These are phyloP conservation scores for Drosophila anceps DNA, from an alignment of 2,888 invertebrate genomes.

Conservation along the genomic window DNA sequence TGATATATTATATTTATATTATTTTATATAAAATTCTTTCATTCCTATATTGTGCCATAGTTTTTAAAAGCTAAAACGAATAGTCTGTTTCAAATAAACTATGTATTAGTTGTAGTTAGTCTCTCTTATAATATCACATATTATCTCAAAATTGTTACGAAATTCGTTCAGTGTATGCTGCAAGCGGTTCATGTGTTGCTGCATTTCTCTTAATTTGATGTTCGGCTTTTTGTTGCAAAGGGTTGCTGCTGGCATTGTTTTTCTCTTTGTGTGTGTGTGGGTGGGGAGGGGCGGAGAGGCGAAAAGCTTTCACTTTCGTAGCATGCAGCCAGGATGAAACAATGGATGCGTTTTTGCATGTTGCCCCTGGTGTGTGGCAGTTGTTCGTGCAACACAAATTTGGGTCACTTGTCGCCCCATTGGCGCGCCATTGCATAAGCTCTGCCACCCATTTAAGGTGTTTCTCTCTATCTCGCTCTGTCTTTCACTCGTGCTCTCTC, in stretches of 20 bases:
- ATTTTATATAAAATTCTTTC: background rate
- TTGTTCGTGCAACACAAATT: slow-evolving; percentile 40
- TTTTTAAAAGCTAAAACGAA: too few species aligned
- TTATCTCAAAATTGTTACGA: background rate
- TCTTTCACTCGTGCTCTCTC: background rate
- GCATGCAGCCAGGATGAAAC: slow-evolving; percentile 45
- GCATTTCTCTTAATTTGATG: slow-evolving; percentile 3
- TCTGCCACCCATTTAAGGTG: slow-evolving; percentile 49
- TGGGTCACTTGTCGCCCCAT: slow-evolving; percentile 60
- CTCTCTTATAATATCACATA: background rate
- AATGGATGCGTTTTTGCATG: slow-evolving; percentile 47
- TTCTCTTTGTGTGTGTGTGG: background rate
- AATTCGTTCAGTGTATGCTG: slow-evolving; percentile 26
- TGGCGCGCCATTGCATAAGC: slow-evolving; percentile 56
- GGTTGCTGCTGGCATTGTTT: slow-evolving; percentile 4
- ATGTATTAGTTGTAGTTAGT: too few species aligned
- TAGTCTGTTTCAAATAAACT: too few species aligned
- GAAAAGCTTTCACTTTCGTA: slow-evolving; percentile 57
- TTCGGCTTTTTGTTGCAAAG: slow-evolving; percentile 16
- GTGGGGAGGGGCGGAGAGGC: slow-evolving; percentile 3
- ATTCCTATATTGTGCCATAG: too few species aligned
- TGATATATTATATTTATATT: too few species aligned
- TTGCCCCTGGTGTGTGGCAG: slow-evolving; percentile 15
- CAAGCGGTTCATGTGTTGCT: slow-evolving; percentile 19
- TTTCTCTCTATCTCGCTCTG: slow-evolving; percentile 11